Percentiles rank a stretch among this genome's conserved stretches.
These are phyloP conservation scores for Drosophila eugracilis DNA, from an alignment of 1,140 invertebrate genomes.

Conservation along the genomic window DNA sequence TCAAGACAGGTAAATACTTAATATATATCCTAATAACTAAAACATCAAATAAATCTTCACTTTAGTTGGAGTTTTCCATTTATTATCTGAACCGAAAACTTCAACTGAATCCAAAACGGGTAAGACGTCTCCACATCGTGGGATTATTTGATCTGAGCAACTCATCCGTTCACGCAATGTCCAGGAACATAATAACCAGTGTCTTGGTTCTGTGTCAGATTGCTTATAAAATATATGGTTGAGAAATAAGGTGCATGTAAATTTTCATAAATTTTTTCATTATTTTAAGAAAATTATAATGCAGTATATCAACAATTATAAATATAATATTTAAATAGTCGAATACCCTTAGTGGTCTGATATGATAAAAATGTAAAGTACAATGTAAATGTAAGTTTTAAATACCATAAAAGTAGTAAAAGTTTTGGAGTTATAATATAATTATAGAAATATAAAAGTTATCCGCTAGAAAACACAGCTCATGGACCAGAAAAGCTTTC, in stretches of 20 bases:
- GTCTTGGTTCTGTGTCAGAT: conserved; percentile 61
- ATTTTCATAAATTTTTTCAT: no score
- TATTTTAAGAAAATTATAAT: no score
- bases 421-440: no score
- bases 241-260: not conserved
- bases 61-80: conserved; percentile 54
- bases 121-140: conserved; percentile 45
- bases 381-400: no score
- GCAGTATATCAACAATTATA: no score
- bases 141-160: conserved; percentile 59
- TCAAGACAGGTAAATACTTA: conserved; percentile 36
- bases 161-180: conserved; percentile 15
- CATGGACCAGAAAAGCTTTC: not conserved
- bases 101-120: conserved; percentile 30
- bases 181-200: conserved; percentile 41
- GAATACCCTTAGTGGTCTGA: no score
- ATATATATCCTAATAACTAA: not conserved
- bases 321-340: no score
- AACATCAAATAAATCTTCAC: no score
- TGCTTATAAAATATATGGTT: conserved; percentile 64
- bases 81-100: conserved; percentile 37
- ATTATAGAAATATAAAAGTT: not conserved
- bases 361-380: no score
- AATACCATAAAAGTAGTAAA: no score
- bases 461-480: conserved; percentile 17